Percentiles rank a stretch among this genome's conserved stretches.
Evolutionary conservation across 2,888 invertebrate genomes (phyloP).

Genomic region (Scaptomyza cyrtandrae): DNA sequence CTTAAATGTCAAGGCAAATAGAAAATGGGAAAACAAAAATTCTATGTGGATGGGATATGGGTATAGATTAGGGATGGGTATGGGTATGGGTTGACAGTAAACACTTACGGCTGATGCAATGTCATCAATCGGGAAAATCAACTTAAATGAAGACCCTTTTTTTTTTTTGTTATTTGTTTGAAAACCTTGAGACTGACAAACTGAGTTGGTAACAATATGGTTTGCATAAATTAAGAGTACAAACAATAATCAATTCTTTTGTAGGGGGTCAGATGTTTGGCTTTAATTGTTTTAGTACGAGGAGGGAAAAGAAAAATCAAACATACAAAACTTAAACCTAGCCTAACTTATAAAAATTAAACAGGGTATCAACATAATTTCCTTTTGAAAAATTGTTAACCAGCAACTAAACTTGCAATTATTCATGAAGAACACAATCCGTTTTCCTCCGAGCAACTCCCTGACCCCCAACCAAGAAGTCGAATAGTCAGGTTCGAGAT

Average conservation of each 20-base stretch:
- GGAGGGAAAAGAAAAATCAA: conserved; percentile 8
- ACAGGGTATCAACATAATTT: too few relatives aligned
- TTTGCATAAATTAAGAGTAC: conserved; percentile 56
- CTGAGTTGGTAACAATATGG: conserved; percentile 10
- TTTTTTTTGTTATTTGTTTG: neutral
- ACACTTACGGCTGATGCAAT: conserved; percentile 68
- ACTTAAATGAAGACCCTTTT: conserved; percentile 43
- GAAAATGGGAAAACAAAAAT: neutral
- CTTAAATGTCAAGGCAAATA: conserved; percentile 27
- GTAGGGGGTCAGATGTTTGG: conserved; percentile 34
- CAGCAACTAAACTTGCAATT: too few relatives aligned
- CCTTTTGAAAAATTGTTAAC: too few relatives aligned
- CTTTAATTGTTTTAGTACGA: conserved; percentile 64
- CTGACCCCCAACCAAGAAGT: conserved; percentile 2
- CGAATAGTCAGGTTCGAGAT: conserved; percentile 19
- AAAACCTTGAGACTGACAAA: conserved; percentile 1
- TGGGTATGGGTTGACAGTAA: conserved; percentile 27
- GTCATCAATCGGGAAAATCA: conserved; percentile 76
- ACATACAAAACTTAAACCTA: neutral
- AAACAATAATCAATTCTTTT: neutral
- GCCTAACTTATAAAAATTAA: too few relatives aligned
- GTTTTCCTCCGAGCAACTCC: too few relatives aligned
- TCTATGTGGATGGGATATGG: neutral
- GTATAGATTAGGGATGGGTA: neutral
- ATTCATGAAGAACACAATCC: too few relatives aligned